Conservation (phyloP, 2,888 invertebrate species). For the Catocala fraxini region DNA sequence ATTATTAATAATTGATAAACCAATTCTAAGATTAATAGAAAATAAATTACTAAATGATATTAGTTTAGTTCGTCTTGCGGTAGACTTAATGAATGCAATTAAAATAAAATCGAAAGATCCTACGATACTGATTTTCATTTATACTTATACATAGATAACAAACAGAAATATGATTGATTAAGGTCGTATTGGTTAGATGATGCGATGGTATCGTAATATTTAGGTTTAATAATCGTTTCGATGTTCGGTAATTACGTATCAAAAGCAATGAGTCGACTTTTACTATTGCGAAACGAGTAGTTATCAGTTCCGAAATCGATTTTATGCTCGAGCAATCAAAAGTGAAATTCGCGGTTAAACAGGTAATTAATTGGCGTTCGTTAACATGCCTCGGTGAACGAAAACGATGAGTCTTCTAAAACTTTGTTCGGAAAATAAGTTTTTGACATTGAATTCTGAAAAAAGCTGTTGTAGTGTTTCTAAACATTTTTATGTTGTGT, state of each 20-base stretch:
- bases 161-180: too few species aligned
- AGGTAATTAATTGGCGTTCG: conserved; percentile 52
- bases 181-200: too few species aligned
- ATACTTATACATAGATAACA: too few species aligned
- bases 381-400: conserved; percentile 38
- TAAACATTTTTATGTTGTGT: neutral
- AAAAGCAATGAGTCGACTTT: conserved; percentile 54
- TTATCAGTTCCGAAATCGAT: conserved; percentile 61
- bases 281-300: conserved; percentile 59
- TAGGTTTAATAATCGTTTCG: conserved; percentile 5
- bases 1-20: conserved; percentile 40
- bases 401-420: conserved; percentile 35
- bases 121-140: too few species aligned
- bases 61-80: conserved; percentile 12
- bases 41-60: conserved; percentile 26
- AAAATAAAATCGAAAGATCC: too few species aligned
- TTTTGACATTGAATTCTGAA: conserved; percentile 4
- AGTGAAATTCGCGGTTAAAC: conserved; percentile 58
- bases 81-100: neutral
- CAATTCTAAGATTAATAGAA: conserved; percentile 40
- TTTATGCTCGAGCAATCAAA: conserved; percentile 59
- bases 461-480: neutral
- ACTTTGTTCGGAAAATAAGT: conserved; percentile 24
- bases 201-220: neutral
- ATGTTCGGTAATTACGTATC: conserved; percentile 31